phyloP scores from a whole-genome alignment of 37 sponge, comb jelly and placozoan genomes.

The Hexactinellida sp. region DNA sequence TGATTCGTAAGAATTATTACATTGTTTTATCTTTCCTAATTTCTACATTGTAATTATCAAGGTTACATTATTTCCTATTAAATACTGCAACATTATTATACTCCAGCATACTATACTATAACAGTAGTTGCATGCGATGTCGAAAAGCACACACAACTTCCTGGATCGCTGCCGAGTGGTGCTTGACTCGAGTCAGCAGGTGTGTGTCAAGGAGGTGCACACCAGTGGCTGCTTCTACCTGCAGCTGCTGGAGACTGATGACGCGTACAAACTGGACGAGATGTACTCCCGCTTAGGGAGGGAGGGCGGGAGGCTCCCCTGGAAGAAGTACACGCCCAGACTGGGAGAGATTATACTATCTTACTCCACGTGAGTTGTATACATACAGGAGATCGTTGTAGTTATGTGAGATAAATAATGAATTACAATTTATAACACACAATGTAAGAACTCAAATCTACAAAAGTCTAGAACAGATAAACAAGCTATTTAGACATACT shows the following conservation, averaged over 20 bases:
- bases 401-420: not conserved
- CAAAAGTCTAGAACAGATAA: too few relatives aligned
- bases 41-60: too few relatives aligned
- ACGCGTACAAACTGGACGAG: not conserved
- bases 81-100: too few relatives aligned
- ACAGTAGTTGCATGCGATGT: not conserved
- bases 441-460: too few relatives aligned
- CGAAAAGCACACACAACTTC: not conserved
- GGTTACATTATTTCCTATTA: too few relatives aligned
- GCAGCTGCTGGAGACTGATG: not conserved
- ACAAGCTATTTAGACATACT: too few relatives aligned
- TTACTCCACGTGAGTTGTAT: not conserved
- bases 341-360: slow-evolving; percentile 15
- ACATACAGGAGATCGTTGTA: not conserved
- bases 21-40: too few relatives aligned
- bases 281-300: not conserved
- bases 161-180: not conserved
- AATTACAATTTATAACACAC: too few relatives aligned
- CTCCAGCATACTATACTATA: too few relatives aligned
- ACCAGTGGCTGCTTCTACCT: not conserved
- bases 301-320: not conserved
- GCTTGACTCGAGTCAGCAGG: not conserved
- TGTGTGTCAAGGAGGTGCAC: not conserved
- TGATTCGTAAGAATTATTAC: too few relatives aligned
- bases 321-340: not conserved